Base-by-base conservation (phyloP, 2,797 vertebrate species). In the Apogon talboti region DNA sequence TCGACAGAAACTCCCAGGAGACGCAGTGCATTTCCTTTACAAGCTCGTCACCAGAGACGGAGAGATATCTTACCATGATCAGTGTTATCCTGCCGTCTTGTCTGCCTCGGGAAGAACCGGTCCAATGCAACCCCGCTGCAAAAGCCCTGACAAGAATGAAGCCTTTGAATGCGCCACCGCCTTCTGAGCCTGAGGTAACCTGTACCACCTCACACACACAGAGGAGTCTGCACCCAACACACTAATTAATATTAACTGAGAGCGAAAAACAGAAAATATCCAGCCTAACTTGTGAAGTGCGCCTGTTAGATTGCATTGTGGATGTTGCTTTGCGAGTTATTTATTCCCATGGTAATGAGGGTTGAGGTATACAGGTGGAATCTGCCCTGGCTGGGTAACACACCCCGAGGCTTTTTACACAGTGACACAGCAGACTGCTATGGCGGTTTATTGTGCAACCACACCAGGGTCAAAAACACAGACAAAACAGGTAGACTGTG, bases 361-460 rank as follows among this genome's bases (percentile, higher is more conserved):
- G 46, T 28, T 74, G 66, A 43, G 53, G 21, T 44, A 21, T 21
- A 9, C 19, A 52, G 43, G 54, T 63, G 83, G 90, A 93, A 91
- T 92, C 89, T 82, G 87, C 77, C 85, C 85, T 0, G 60, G 66
- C 89, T 73, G 89, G 89, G 82, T 86, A 71, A 72, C 79, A 90
- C 88, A 82, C 89, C 91, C 79, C 10, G 12, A 48, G 74, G 76
- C 48, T 58, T 2, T 1, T 0, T 15, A 53, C 50, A 35, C 52
- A 3, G 1, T 83, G 74, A 84, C 87, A 78, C 70, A 78, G 60
- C 71, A 66, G 18, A 16, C 15, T 61, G 42, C 28, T 28, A 19
- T 75, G 59, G 16, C 21, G 47, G 50, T n/a, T 47, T 48, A 40
- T 89, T 90, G 66, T 61, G 87, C 68, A 87, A 88, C 38, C 21